These are phyloP conservation scores for Carcharodon carcharias DNA, from an alignment of 2,797 vertebrate genomes.

Conservation along the genomic window DNA sequence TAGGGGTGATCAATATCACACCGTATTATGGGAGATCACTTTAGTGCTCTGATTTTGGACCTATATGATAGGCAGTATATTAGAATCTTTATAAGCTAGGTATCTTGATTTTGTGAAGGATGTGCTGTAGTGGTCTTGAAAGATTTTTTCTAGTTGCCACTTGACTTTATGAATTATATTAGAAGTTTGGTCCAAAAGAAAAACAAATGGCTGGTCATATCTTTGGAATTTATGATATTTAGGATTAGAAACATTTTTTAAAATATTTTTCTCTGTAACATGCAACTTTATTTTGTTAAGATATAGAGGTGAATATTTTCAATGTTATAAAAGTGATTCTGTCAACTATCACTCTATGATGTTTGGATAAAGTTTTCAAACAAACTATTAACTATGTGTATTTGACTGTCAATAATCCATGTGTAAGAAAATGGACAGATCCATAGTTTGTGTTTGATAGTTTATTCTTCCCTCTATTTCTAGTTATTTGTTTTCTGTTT, in stretches of 20 bases:
- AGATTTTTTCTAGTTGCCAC: neutral
- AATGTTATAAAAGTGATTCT: neutral
- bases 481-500: neutral
- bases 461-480: neutral
- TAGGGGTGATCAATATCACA: neutral
- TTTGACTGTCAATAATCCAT: neutral
- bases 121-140: neutral
- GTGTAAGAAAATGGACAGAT: neutral
- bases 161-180: neutral
- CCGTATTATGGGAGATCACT: neutral
- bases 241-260: neutral
- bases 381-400: neutral
- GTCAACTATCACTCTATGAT: neutral
- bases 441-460: neutral
- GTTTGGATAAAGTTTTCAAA: slow-evolving; percentile 6
- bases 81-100: neutral
- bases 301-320: neutral
- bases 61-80: neutral
- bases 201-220: neutral
- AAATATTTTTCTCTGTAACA: neutral
- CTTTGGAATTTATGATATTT: neutral
- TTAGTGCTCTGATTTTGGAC: neutral
- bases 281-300: neutral
- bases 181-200: neutral
- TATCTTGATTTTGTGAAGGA: neutral